Evolutionary conservation across 1,140 invertebrate species (phyloP).

Genomic region (Ditylenchus dipsaci): DNA sequence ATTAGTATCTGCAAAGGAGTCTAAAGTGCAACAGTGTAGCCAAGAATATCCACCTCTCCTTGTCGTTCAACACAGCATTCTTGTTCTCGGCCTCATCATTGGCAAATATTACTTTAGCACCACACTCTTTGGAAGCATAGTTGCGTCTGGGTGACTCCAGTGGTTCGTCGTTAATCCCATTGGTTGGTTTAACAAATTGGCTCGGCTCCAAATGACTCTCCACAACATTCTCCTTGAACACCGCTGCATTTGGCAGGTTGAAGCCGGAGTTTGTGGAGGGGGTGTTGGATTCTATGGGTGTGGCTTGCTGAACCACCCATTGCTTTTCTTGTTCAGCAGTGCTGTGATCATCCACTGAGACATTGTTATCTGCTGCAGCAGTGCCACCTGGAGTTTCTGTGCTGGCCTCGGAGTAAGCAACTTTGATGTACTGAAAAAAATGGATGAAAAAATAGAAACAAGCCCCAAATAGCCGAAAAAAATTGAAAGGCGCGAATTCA

Average conservation of each 20-base stretch:
- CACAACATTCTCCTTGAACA: neutral
- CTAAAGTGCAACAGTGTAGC: no score
- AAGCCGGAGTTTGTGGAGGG: neutral
- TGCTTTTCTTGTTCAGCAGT: neutral
- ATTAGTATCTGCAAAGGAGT: no score
- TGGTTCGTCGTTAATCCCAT: neutral
- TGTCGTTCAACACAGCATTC: constrained; percentile 71
- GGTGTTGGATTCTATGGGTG: neutral
- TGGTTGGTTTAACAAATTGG: neutral
- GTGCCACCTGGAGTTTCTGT: no score
- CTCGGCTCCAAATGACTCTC: neutral
- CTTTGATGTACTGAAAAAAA: no score
- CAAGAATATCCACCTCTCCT: constrained; percentile 32
- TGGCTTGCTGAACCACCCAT: neutral
- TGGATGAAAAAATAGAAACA: no score
- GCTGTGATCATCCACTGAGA: neutral
- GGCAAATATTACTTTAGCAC: constrained; percentile 84
- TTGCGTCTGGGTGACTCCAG: constrained; percentile 32
- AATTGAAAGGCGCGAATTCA: no score
- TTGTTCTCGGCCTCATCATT: constrained; percentile 83
- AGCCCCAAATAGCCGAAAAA: no score
- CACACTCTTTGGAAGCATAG: constrained; percentile 80
- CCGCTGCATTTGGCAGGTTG: neutral
- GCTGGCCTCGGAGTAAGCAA: no score
- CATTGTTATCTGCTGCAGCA: neutral